These are phyloP conservation scores for Eulithis prunata DNA, from an alignment of 2,888 invertebrate species.

Conservation along the genomic window DNA sequence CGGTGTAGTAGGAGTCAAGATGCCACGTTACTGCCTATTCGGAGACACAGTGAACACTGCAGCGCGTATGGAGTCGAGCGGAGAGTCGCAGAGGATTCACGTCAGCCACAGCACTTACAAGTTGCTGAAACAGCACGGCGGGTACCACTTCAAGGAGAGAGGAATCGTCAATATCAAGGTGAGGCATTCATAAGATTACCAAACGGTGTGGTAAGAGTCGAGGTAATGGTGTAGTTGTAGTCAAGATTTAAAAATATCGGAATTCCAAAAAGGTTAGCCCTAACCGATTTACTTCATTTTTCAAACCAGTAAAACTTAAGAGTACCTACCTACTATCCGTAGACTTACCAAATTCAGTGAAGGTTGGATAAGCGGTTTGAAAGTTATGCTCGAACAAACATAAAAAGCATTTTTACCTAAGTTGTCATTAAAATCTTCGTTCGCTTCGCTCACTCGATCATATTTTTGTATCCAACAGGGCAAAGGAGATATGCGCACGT, in stretches of 20 bases:
- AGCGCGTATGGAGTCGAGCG: constrained; percentile 91
- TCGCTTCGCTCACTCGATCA: too few relatives aligned
- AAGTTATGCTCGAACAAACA: too few relatives aligned
- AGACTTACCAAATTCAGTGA: too few relatives aligned
- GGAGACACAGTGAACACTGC: constrained; percentile 94
- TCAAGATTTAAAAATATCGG: too few relatives aligned
- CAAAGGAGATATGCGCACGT: constrained; percentile 90
- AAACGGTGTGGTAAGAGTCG: neutral
- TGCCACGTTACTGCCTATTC: constrained; percentile 93
- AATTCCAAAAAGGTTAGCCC: too few relatives aligned
- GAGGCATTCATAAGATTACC: constrained; percentile 19
- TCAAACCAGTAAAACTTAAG: too few relatives aligned
- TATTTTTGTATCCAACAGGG: constrained; percentile 75
- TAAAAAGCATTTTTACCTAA: too few relatives aligned
- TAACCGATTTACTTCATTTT: too few relatives aligned
- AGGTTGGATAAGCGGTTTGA: too few relatives aligned
- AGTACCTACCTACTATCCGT: too few relatives aligned
- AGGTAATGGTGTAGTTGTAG: too few relatives aligned
- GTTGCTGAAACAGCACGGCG: constrained; percentile 88
- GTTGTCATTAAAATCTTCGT: too few relatives aligned
- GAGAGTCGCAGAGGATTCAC: constrained; percentile 90
- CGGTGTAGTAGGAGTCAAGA: constrained; percentile 92
- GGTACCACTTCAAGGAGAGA: constrained; percentile 89
- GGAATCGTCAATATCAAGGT: constrained; percentile 91
- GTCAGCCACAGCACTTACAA: constrained; percentile 89